phyloP scores from a whole-genome alignment of 2,113 vertebrate genomes.

The Jacana jacana region DNA sequence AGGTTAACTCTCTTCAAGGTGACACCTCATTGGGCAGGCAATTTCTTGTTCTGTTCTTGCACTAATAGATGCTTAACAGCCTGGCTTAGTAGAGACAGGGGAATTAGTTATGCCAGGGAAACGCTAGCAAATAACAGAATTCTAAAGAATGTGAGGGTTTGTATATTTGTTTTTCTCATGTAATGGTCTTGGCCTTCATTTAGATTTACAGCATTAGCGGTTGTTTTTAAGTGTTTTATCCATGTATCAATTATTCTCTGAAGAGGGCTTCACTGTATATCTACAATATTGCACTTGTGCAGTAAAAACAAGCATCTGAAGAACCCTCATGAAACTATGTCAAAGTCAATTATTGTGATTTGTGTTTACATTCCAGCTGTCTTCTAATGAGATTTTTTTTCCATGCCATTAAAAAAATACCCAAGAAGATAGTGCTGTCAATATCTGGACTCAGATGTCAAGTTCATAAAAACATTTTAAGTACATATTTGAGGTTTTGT shows the following conservation, averaged over 20 bases:
- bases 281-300: constrained; percentile 34
- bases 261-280: constrained; percentile 44
- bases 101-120: background rate
- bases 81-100: background rate
- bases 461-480: background rate
- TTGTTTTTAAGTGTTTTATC: constrained; percentile 26
- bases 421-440: background rate
- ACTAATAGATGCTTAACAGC: background rate
- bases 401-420: background rate
- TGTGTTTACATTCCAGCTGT: constrained; percentile 53
- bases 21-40: background rate
- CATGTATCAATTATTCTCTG: constrained; percentile 40
- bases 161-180: background rate
- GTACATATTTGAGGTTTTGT: background rate
- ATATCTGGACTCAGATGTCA: background rate
- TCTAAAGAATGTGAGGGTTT: background rate
- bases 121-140: background rate
- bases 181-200: background rate
- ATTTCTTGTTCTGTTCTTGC: background rate
- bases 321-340: constrained; percentile 58
- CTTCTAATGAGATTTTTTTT: constrained; percentile 29
- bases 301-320: constrained; percentile 56
- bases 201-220: background rate
- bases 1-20: background rate
- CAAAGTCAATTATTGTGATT: constrained; percentile 63